Base-by-base conservation (phyloP, 2,797 vertebrate genomes). In the Sebastiscus albofasciatus region DNA sequence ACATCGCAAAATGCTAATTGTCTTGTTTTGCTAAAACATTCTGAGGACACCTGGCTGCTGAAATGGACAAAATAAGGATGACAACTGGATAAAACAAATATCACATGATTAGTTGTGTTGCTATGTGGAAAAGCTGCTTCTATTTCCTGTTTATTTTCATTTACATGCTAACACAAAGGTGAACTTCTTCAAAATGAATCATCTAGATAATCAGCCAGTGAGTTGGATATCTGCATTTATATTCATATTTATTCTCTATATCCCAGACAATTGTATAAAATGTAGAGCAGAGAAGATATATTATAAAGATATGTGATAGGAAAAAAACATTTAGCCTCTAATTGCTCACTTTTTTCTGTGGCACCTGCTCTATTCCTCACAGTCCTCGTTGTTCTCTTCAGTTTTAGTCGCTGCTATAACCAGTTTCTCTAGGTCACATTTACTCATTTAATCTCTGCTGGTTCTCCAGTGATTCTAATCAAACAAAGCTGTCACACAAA, bases 401-500 rank as follows among this genome's bases (percentile, higher is more conserved):
- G 4, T 3, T n/a, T 27, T 29, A 1, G 3, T 56, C 1, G 3
- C 22, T 49, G 54, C 22, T n/a, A 6, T 46, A 66, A 69, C 67
- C 29, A 24, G n/a, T 69, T 80, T 65, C 31, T 78, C 7, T 1
- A 4, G 4, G 33, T 75, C 52, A 67, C 24, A 16, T 64, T 55
- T 58, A 58, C 71, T 61, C 10, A 52, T 75, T 76, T 54, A 60
- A 65, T 20, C 34, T 52, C 16, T 4, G 0, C 13, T 8, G 22
- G 13, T 33, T 64, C 46, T 67, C 3, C 56, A 26, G 34, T 59
- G 77, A 78, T 58, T 86, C 67, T 26, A 61, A 67, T 18, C 27
- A 67, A 82, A 86, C 56, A 79, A 39, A 33, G 36, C 70, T 64
- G 65, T 49, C 52, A 31, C 13, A 72, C 29, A 60, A 72, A 70